Conservation (phyloP, 2,888 invertebrate genomes). For the Drosophila percnosoma region DNA sequence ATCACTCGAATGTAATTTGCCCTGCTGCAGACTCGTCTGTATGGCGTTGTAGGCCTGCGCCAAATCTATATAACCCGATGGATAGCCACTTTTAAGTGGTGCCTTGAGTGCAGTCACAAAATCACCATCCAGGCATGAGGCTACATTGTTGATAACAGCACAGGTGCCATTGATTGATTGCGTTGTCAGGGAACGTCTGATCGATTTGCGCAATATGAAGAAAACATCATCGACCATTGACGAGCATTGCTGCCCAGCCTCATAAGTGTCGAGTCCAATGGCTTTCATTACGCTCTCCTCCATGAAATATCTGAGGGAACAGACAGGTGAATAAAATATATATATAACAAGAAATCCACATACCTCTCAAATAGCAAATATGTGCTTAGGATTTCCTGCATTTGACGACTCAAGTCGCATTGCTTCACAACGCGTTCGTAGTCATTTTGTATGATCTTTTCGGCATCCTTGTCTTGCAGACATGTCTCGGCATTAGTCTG, state of each 20-base stretch:
- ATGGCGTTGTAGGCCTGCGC: conserved; percentile 94
- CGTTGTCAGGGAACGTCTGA: conserved; percentile 95
- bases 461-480: conserved; percentile 85
- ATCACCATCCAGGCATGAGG: conserved; percentile 93
- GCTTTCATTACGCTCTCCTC: conserved; percentile 97
- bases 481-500: conserved; percentile 89
- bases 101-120: conserved; percentile 90
- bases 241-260: conserved; percentile 91
- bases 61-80: conserved; percentile 91
- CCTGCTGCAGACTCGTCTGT: conserved; percentile 92
- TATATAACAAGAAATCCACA: not conserved
- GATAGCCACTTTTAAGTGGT: conserved; percentile 91
- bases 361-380: conserved; percentile 96
- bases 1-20: conserved; percentile 91
- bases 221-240: conserved; percentile 99
- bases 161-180: conserved; percentile 98
- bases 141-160: conserved; percentile 97
- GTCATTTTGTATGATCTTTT: conserved; percentile 85
- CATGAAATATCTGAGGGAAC: conserved; percentile 91
- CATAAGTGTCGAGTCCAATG: conserved; percentile 90
- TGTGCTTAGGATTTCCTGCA: conserved; percentile 93
- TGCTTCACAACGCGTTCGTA: conserved; percentile 89
- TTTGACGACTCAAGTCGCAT: conserved; percentile 90
- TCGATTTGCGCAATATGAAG: conserved; percentile 97
- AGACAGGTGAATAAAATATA: not conserved